Conservation (phyloP, 2,113 vertebrate genomes). For the Gallinago jamesoni region DNA sequence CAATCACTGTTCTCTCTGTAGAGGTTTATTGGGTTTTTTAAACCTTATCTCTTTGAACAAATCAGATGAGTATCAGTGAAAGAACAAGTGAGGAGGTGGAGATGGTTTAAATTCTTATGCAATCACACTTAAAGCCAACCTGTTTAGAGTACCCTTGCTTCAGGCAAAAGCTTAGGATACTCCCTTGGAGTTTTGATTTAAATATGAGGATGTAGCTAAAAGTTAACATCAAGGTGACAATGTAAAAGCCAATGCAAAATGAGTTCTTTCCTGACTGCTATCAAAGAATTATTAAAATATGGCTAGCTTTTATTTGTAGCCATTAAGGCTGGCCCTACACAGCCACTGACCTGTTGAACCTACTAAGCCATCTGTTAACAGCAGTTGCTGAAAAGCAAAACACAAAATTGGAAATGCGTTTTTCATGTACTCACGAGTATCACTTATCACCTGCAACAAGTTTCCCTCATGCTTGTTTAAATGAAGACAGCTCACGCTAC, state of each 20-base stretch:
- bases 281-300: background rate
- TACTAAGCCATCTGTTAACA: background rate
- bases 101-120: background rate
- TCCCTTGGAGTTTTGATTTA: background rate
- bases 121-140: background rate
- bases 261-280: background rate
- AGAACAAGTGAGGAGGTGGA: background rate
- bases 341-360: background rate
- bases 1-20: background rate
- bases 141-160: background rate
- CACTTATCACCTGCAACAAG: background rate
- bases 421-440: background rate
- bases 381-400: background rate
- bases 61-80: background rate
- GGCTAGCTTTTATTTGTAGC: background rate
- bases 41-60: background rate
- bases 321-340: background rate
- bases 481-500: background rate
- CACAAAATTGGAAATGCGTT: background rate
- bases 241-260: background rate
- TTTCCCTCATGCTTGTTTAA: background rate
- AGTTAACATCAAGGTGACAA: background rate
- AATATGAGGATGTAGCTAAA: background rate
- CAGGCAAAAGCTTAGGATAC: background rate
- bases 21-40: background rate